These are phyloP conservation scores for Brachionus plicatilis DNA, from an alignment of 1,140 invertebrate genomes.

Conservation along the genomic window DNA sequence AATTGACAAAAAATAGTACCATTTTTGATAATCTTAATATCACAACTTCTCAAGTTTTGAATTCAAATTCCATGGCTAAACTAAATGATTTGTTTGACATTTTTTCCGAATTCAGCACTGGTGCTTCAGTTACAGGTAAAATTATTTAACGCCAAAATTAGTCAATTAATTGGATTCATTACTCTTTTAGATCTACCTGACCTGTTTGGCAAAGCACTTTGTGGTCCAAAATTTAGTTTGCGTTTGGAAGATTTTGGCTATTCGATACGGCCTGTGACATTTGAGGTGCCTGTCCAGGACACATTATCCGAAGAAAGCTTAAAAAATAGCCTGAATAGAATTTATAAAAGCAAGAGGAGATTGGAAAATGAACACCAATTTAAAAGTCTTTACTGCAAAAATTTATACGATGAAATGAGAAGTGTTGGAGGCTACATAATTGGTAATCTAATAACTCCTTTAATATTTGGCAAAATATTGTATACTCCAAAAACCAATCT, in stretches of 20 bases:
- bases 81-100: slow-evolving; percentile 28
- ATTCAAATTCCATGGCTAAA: background rate
- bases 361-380: background rate
- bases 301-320: background rate
- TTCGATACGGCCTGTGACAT: background rate
- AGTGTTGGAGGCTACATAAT: slow-evolving; percentile 35
- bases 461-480: slow-evolving; percentile 55
- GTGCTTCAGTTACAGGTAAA: background rate
- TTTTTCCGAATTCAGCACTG: slow-evolving; percentile 8
- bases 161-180: background rate
- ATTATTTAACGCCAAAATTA: background rate
- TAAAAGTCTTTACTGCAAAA: background rate
- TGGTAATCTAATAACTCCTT: slow-evolving; percentile 45
- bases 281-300: background rate
- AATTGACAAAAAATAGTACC: slow-evolving; percentile 35
- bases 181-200: background rate
- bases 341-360: background rate
- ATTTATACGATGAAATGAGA: slow-evolving; percentile 16
- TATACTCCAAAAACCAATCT: slow-evolving; percentile 52
- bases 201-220: slow-evolving; percentile 22
- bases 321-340: background rate
- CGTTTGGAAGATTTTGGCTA: slow-evolving; percentile 34
- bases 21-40: slow-evolving; percentile 29
- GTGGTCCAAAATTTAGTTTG: slow-evolving; percentile 22
- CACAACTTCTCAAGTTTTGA: slow-evolving; percentile 7